Conservation (phyloP, 2,888 invertebrate genomes). For the Drosophila eohydei region DNA sequence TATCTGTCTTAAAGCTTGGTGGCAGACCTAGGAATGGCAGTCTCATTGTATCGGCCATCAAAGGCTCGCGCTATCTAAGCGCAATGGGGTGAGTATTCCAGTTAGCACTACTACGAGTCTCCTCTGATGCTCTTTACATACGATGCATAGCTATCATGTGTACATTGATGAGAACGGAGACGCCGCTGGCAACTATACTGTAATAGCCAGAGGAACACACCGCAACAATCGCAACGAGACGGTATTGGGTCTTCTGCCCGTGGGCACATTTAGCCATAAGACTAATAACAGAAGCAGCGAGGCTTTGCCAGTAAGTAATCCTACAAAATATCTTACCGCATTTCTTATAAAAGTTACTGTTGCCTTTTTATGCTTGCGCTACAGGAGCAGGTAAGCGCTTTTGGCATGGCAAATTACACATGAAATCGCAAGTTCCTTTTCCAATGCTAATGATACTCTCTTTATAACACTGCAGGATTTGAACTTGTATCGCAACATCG, state of each 20-base stretch:
- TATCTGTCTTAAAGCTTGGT: conserved; percentile 89
- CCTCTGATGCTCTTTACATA: not conserved
- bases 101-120: not conserved
- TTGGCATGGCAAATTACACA: conserved; percentile 22
- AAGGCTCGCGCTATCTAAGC: conserved; percentile 91
- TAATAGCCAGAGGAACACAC: conserved; percentile 88
- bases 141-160: conserved; percentile 90
- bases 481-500: conserved; percentile 89
- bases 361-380: conserved; percentile 41
- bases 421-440: too few relatives aligned
- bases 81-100: conserved; percentile 90
- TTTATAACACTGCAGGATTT: conserved; percentile 87
- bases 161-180: conserved; percentile 97
- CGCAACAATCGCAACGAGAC: conserved; percentile 81
- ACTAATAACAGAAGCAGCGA: conserved; percentile 86
- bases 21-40: conserved; percentile 91
- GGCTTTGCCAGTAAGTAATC: conserved; percentile 90
- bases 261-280: conserved; percentile 89
- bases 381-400: conserved; percentile 70
- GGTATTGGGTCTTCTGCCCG: conserved; percentile 91
- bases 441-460: not conserved
- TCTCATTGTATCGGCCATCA: conserved; percentile 91
- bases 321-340: not conserved
- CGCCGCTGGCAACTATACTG: conserved; percentile 96
- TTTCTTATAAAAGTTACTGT: conserved; percentile 24